Evolutionary conservation across 2,797 vertebrate genomes (phyloP).

Genomic region (Fistularia tabacaria): DNA sequence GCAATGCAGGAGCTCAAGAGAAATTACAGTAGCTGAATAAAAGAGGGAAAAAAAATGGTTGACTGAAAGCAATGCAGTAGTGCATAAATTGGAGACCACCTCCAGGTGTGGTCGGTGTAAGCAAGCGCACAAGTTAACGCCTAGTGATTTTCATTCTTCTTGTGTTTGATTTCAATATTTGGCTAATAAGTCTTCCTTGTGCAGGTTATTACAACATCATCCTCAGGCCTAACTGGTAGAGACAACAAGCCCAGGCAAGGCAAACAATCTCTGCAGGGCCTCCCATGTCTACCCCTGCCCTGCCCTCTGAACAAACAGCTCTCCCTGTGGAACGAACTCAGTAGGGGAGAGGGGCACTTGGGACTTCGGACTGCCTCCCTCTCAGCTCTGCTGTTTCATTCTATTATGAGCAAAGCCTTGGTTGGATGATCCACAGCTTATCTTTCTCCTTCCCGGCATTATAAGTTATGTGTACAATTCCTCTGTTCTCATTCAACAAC

Average conservation of each 20-base stretch:
- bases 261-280: conserved; percentile 45
- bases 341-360: conserved; percentile 19
- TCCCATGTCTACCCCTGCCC: conserved; percentile 22
- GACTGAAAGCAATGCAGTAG: conserved; percentile 11
- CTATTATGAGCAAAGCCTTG: not conserved
- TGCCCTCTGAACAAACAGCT: conserved; percentile 53
- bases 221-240: conserved; percentile 11
- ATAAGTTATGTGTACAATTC: conserved; percentile 28
- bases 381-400: conserved; percentile 27
- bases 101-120: not conserved
- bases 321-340: conserved; percentile 31
- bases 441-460: conserved; percentile 16
- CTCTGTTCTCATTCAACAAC: conserved; percentile 9
- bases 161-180: conserved; percentile 9
- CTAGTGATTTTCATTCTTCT: conserved; percentile 19
- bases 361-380: conserved; percentile 26
- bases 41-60: not conserved
- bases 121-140: too few species aligned
- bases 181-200: conserved; percentile 22
- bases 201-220: conserved; percentile 13
- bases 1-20: conserved; percentile 48
- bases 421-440: conserved; percentile 3
- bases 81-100: not conserved
- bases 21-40: too few species aligned
- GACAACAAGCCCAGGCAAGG: conserved; percentile 32